Percentiles rank a stretch among this genome's conserved stretches.
These are phyloP conservation scores for Psilopogon haemacephalus DNA, from an alignment of 2,113 vertebrate genomes.

Conservation along the genomic window DNA sequence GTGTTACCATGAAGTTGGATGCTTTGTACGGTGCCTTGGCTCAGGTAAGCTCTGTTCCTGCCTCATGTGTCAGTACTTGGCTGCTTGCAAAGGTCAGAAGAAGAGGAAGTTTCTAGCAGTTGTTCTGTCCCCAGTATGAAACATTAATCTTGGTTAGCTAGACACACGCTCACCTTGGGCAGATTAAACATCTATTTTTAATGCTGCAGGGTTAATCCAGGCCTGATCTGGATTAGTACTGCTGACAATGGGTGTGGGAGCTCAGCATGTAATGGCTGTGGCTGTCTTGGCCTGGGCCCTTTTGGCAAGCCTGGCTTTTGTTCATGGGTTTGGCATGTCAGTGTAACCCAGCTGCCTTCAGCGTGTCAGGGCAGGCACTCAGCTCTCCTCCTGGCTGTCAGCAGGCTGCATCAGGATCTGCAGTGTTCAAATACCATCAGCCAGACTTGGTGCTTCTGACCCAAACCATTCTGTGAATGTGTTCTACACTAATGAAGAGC, in stretches of 20 bases:
- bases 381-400: neutral
- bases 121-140: neutral
- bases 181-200: constrained; percentile 55
- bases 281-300: too few species aligned
- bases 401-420: accelerated
- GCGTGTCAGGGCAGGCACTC: accelerated
- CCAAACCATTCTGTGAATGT: too few species aligned
- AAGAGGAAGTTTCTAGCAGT: accelerated
- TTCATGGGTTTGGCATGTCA: too few species aligned
- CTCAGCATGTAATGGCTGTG: neutral
- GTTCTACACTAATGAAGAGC: neutral
- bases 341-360: too few species aligned
- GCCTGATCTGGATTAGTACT: neutral
- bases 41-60: accelerated
- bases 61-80: neutral
- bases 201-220: neutral
- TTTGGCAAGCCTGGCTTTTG: neutral
- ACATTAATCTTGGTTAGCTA: accelerated
- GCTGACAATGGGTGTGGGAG: neutral
- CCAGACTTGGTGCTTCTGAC: accelerated
- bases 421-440: accelerated
- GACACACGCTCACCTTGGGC: neutral
- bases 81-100: neutral
- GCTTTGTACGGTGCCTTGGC: neutral
- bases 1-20: neutral